Percentiles rank a stretch among this genome's conserved stretches.
Evolutionary conservation across 2,797 vertebrate species (phyloP).

Genomic region (Momotus momota): DNA sequence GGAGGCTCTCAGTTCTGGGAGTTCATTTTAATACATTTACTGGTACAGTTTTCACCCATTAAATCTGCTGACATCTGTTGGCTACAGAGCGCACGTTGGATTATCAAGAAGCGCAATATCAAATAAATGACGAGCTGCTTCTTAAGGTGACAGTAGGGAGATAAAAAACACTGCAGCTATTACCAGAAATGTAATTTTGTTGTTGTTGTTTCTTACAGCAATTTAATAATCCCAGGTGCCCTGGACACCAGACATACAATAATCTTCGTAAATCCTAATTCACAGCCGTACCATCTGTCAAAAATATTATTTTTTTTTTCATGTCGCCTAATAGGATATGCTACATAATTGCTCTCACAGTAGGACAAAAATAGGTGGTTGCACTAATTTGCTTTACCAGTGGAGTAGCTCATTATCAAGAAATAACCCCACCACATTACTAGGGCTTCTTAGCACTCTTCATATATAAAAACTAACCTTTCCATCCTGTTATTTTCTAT

Average conservation of each 20-base stretch:
- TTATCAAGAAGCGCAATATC: constrained; percentile 47
- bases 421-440: background rate
- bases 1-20: background rate
- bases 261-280: constrained; percentile 79
- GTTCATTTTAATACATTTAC: constrained; percentile 36
- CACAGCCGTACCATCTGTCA: constrained; percentile 76
- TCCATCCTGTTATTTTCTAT: background rate
- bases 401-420: constrained; percentile 20
- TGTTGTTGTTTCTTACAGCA: constrained; percentile 61
- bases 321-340: constrained; percentile 54
- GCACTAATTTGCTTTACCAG: constrained; percentile 48
- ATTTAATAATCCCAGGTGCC: constrained; percentile 67
- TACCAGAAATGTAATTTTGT: constrained; percentile 41
- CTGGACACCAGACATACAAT: constrained; percentile 65
- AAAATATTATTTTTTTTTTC: constrained; percentile 62
- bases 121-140: constrained; percentile 47
- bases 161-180: constrained; percentile 55
- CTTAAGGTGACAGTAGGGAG: constrained; percentile 57
- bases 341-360: constrained; percentile 65
- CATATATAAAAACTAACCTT: background rate
- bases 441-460: background rate
- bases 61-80: constrained; percentile 50
- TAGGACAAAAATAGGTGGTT: constrained; percentile 56
- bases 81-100: background rate
- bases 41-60: constrained; percentile 39